Base-by-base conservation (phyloP, 2,888 invertebrate genomes). In the Cetonia aurata region DNA sequence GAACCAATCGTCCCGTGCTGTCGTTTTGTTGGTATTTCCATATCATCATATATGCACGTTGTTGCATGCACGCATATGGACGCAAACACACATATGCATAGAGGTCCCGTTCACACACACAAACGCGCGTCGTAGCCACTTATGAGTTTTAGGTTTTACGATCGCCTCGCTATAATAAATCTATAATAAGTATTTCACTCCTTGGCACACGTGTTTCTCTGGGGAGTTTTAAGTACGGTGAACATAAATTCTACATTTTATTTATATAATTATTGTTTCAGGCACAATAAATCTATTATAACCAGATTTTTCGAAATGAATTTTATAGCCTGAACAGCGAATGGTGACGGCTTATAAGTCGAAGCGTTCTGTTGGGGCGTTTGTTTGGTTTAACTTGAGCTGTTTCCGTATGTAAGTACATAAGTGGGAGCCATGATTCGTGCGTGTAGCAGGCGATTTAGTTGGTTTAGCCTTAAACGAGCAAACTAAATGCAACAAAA, bases 141-240 rank as follows among this genome's bases (percentile, higher is more conserved):
- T 57, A 57, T 19, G 15, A 37, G 41, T 48, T 48, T 17, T 17
- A 56, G 48, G 71, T 72, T 78, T 78, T 78, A 78, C 74, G 77
- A 76, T 42, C 77, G 74, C 75, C 72, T 75, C 74, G 77, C 77
- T 75, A 76, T 76, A 78, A 77, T 78, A 78, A 78, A 78, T 78
- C 78, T 75, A 74, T 78, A 77, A 78, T 76, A 78, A 77, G 77
- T 77, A 76, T 78, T 77, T 73, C 74, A 75, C 74, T 69, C 75
- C 73, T 76, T 76, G 41, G 76, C 77, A 76, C 78, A 78, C 78
- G 77, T 77, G 78, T 76, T 76, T 72, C 70, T 60, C 57, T 70
- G 60, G 46, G 37, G 55, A 67, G 50, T 69, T 69, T 71, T 65
- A 65, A 65, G 68, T 48, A 37, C 37, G 37, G 37, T 55, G 68